phyloP scores from a whole-genome alignment of 2,113 vertebrate species.

The Aramus guarauna region DNA sequence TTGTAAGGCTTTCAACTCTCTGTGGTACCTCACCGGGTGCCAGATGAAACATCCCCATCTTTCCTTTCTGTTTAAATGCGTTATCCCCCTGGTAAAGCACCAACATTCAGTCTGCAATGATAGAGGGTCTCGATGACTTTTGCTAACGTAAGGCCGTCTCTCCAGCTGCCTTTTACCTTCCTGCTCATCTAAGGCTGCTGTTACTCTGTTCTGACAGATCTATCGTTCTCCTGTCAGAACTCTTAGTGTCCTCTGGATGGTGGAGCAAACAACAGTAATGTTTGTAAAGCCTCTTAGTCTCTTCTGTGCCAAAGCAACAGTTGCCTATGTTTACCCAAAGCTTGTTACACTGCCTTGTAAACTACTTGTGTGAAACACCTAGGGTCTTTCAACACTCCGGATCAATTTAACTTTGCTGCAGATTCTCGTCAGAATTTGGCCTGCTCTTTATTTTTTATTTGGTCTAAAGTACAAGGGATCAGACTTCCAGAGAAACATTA shows the following conservation, averaged over 20 bases:
- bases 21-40: neutral
- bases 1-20: neutral
- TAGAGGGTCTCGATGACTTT: rapidly evolving
- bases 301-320: neutral
- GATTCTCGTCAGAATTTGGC: conserved; percentile 47
- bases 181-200: neutral
- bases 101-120: neutral
- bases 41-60: neutral
- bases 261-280: neutral
- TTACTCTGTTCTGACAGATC: neutral
- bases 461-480: conserved; percentile 68
- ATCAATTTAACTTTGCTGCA: neutral
- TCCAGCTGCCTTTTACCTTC: neutral
- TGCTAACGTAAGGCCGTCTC: neutral
- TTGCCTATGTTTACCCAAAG: neutral
- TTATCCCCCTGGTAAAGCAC: neutral
- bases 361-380: neutral
- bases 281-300: neutral
- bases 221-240: neutral
- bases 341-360: conserved; percentile 37
- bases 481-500: conserved; percentile 65
- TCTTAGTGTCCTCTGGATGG: neutral
- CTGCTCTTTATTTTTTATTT: conserved; percentile 69
- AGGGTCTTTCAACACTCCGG: neutral
- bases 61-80: neutral